Percentiles rank a stretch among this genome's conserved stretches.
Evolutionary conservation across 2,113 vertebrate species (phyloP).

Genomic region (Lucifuga dentata): DNA sequence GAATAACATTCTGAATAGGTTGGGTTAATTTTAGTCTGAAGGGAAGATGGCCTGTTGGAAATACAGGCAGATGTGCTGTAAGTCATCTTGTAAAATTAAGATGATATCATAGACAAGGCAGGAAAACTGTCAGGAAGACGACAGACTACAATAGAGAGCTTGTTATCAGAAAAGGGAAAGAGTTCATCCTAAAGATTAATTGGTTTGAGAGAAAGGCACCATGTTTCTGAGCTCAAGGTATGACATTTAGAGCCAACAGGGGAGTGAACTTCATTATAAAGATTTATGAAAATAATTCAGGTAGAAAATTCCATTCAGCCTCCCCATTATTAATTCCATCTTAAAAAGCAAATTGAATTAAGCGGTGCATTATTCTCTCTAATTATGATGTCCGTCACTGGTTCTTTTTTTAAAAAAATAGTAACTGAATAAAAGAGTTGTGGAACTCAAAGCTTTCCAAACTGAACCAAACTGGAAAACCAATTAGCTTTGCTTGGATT

Average conservation of each 20-base stretch:
- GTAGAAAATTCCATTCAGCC: slow-evolving; percentile 67
- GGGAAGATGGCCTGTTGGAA: not conserved
- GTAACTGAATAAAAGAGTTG: slow-evolving; percentile 52
- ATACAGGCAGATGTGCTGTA: not conserved
- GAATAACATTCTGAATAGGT: not conserved
- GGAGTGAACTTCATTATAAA: slow-evolving; percentile 83
- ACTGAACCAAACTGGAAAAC: slow-evolving; percentile 39
- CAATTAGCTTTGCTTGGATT: slow-evolving; percentile 37
- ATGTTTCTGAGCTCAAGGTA: slow-evolving; percentile 75
- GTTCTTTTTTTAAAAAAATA: slow-evolving; percentile 32
- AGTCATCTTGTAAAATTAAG: slow-evolving; percentile 26
- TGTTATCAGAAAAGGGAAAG: slow-evolving; percentile 65
- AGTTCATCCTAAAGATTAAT: slow-evolving; percentile 81
- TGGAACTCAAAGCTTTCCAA: slow-evolving; percentile 41
- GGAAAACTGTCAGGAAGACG: slow-evolving; percentile 47
- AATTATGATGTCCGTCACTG: slow-evolving; percentile 64
- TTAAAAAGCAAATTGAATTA: slow-evolving; percentile 79
- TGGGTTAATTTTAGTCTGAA: not conserved
- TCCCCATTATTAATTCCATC: slow-evolving; percentile 73
- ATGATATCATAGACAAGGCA: slow-evolving; percentile 48
- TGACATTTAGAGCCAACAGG: slow-evolving; percentile 81
- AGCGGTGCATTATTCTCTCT: slow-evolving; percentile 73
- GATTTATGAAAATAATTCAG: slow-evolving; percentile 81
- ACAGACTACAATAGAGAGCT: slow-evolving; percentile 55
- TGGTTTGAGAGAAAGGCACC: slow-evolving; percentile 74